Evolutionary conservation across 2,888 invertebrate genomes (phyloP).

Genomic region (Drosophila affinis): DNA sequence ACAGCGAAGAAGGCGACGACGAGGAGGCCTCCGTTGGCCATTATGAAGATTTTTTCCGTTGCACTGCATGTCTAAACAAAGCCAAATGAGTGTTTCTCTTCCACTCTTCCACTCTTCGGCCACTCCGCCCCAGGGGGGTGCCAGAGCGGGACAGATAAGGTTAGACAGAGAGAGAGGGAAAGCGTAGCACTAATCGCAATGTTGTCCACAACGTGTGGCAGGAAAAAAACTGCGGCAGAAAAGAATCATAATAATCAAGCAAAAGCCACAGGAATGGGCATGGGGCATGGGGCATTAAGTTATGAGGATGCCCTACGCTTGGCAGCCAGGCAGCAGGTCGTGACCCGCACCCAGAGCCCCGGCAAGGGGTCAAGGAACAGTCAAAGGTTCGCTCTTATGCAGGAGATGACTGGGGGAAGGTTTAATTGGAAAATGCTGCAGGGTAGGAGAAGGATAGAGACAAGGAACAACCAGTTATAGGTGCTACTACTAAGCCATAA

Average conservation of each 20-base stretch:
- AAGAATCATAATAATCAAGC: constrained; percentile 61
- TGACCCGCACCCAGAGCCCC: not conserved
- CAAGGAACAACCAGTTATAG: not conserved
- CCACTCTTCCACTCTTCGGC: constrained; percentile 6
- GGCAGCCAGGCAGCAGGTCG: constrained; percentile 13
- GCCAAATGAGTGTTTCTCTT: constrained; percentile 74
- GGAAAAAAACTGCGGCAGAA: constrained; percentile 3
- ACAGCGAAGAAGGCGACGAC: constrained; percentile 49
- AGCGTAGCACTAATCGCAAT: constrained; percentile 63
- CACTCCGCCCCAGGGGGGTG: not conserved
- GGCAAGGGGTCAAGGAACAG: constrained; percentile 42
- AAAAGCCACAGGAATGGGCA: constrained; percentile 40
- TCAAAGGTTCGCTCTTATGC: not conserved
- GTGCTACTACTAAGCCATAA: not conserved
- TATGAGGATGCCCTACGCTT: constrained; percentile 59
- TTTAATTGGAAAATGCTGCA: not conserved
- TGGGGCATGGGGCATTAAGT: constrained; percentile 29
- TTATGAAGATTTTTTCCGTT: constrained; percentile 78
- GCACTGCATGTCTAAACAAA: constrained; percentile 76
- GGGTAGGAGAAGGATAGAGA: not conserved
- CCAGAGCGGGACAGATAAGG: constrained; percentile 13
- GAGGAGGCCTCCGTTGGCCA: constrained; percentile 59
- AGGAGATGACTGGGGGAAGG: not conserved
- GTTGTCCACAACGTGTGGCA: constrained; percentile 50
- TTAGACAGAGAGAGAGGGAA: constrained; percentile 4